Percentiles rank a stretch among this genome's conserved stretches.
These are phyloP conservation scores for Macaria notata DNA, from an alignment of 2,888 invertebrate genomes.

Conservation along the genomic window DNA sequence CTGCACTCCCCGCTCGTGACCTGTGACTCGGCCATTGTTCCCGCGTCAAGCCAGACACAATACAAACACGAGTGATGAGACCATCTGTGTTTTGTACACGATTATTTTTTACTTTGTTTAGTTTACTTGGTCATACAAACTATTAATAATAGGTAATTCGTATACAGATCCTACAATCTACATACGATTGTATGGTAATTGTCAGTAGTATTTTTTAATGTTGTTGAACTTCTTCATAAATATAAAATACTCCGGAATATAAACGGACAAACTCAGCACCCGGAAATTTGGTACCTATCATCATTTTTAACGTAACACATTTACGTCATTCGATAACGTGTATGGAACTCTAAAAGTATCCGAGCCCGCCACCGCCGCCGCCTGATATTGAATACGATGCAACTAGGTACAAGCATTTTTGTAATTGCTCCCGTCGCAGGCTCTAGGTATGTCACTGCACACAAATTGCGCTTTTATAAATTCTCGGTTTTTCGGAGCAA, in stretches of 20 bases:
- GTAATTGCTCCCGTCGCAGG: slow-evolving; percentile 43
- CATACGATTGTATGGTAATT: too few species aligned
- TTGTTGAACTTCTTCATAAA: too few species aligned
- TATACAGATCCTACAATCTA: too few species aligned
- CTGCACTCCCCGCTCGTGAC: slow-evolving; percentile 60
- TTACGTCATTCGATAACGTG: neutral
- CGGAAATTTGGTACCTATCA: too few species aligned
- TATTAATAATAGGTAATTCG: too few species aligned
- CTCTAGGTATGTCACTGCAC: slow-evolving; percentile 20
- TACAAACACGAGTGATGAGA: slow-evolving; percentile 42
- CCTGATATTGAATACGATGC: slow-evolving; percentile 49
- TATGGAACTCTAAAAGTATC: slow-evolving; percentile 30
- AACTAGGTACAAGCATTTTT: slow-evolving; percentile 42
- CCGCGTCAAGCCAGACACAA: slow-evolving; percentile 45
- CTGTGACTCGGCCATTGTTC: slow-evolving; percentile 60
- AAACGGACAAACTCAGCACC: too few species aligned
- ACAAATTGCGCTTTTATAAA: slow-evolving; percentile 34
- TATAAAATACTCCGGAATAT: too few species aligned
- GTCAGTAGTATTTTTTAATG: too few species aligned
- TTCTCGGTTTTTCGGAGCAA: slow-evolving; percentile 27
- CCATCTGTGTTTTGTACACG: slow-evolving; percentile 15
- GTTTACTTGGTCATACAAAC: too few species aligned
- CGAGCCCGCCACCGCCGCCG: slow-evolving; percentile 35
- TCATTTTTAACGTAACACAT: too few species aligned
- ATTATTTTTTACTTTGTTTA: neutral